phyloP scores from a whole-genome alignment of 2,888 invertebrate species.

The Drosophila seclusa region DNA sequence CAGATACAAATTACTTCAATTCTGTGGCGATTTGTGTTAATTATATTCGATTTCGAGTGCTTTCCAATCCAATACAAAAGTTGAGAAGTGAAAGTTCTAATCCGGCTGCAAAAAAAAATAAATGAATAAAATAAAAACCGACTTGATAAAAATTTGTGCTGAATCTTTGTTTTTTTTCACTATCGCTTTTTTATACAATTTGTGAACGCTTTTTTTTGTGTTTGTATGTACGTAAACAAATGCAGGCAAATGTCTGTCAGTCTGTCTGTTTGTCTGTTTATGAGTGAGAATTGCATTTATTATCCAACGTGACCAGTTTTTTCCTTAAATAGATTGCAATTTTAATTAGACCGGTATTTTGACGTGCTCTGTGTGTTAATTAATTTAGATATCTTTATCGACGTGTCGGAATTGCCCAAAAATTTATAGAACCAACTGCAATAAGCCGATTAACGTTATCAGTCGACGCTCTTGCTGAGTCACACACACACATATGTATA shows the following conservation, averaged over 20 bases:
- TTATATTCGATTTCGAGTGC: conserved; percentile 9
- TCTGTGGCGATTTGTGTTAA: not conserved
- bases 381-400: conserved; percentile 25
- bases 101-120: conserved; percentile 62
- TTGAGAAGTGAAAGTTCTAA: conserved; percentile 72
- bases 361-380: not conserved
- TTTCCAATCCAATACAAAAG: conserved; percentile 40
- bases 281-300: conserved; percentile 8
- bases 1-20: not conserved
- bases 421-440: conserved; percentile 16
- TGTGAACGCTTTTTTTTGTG: not conserved
- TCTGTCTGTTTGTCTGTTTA: not conserved
- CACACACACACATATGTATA: not conserved
- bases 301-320: conserved; percentile 10
- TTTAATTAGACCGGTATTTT: conserved; percentile 1
- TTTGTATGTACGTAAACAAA: not conserved
- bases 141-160: conserved; percentile 40
- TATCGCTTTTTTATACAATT: conserved; percentile 51
- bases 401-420: conserved; percentile 32
- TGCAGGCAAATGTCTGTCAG: not conserved
- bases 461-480: not conserved
- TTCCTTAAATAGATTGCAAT: conserved; percentile 3
- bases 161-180: conserved; percentile 32
- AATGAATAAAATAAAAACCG: not conserved
- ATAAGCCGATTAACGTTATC: conserved; percentile 44